phyloP scores from a whole-genome alignment of 2,888 invertebrate species.

The Dione vanillae region DNA sequence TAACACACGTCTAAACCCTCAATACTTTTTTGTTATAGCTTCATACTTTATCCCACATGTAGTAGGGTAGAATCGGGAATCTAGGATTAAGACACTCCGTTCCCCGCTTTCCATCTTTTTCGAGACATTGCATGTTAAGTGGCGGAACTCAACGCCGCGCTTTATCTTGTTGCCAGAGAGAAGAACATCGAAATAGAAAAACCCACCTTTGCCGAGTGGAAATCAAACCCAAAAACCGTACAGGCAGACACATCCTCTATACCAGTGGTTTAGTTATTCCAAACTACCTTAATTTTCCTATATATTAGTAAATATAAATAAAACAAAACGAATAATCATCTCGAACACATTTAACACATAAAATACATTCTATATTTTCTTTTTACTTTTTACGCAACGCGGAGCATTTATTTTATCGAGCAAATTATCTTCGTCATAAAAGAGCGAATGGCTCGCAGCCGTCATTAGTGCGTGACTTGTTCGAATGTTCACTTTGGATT shows the following conservation, averaged over 20 bases:
- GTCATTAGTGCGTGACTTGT: conserved; percentile 39
- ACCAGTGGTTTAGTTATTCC: neutral
- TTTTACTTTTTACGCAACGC: conserved; percentile 20
- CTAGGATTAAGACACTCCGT: too few species aligned
- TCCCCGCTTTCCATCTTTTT: too few species aligned
- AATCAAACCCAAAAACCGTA: too few species aligned
- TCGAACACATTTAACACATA: conserved; percentile 6
- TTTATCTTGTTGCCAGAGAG: too few species aligned
- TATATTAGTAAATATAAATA: conserved; percentile 1
- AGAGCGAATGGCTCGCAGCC: conserved; percentile 17
- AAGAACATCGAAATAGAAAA: too few species aligned
- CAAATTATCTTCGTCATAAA: conserved; percentile 30
- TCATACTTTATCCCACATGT: too few species aligned
- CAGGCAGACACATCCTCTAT: too few species aligned
- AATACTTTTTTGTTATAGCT: too few species aligned
- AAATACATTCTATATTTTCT: conserved; percentile 10
- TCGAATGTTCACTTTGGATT: conserved; percentile 25
- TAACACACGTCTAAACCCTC: neutral
- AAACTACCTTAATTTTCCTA: neutral
- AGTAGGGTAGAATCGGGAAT: too few species aligned
- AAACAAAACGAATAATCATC: conserved; percentile 19
- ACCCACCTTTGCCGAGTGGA: too few species aligned
- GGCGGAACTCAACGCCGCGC: too few species aligned
- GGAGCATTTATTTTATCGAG: conserved; percentile 10
- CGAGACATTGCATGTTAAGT: too few species aligned